Evolutionary conservation across 1,140 invertebrate species (phyloP).

Genomic region (Pachyrhynchus sulphureomaculatus): DNA sequence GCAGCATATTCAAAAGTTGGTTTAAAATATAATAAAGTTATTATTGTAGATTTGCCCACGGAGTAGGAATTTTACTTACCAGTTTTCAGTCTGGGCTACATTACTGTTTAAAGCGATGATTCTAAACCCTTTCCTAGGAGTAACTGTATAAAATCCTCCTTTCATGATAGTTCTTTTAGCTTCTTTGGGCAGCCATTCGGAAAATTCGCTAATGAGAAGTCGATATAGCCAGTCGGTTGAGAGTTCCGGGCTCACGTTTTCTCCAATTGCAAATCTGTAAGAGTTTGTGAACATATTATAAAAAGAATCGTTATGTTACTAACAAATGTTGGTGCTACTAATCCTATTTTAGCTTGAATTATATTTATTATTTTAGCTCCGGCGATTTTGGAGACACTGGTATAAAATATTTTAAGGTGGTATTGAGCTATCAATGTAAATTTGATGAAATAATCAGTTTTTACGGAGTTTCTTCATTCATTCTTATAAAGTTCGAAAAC

Average conservation of each 20-base stretch:
- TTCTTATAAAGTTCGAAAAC: not conserved
- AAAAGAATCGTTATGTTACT: not conserved
- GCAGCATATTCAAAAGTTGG: no score
- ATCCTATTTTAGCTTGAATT: no score
- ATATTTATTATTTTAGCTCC: no score
- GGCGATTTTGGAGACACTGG: no score
- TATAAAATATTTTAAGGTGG: no score
- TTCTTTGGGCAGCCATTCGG: constrained; percentile 62
- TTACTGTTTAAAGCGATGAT: constrained; percentile 76
- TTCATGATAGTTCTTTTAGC: constrained; percentile 61
- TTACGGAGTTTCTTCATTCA: constrained; percentile 16
- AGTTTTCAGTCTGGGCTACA: constrained; percentile 70
- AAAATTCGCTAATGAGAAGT: constrained; percentile 63
- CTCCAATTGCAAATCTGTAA: constrained; percentile 31
- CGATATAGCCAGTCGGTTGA: constrained; percentile 71
- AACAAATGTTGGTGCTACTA: no score
- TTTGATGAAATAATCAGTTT: no score
- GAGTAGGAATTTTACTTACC: no score
- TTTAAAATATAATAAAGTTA: no score
- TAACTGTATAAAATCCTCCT: constrained; percentile 71
- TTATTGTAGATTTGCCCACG: no score
- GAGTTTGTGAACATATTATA: not conserved
- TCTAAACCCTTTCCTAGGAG: constrained; percentile 64
- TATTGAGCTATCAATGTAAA: no score
- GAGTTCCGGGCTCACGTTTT: constrained; percentile 45